These are phyloP conservation scores for Cataglyphis cursor DNA, from an alignment of 2,888 invertebrate genomes.

Conservation along the genomic window DNA sequence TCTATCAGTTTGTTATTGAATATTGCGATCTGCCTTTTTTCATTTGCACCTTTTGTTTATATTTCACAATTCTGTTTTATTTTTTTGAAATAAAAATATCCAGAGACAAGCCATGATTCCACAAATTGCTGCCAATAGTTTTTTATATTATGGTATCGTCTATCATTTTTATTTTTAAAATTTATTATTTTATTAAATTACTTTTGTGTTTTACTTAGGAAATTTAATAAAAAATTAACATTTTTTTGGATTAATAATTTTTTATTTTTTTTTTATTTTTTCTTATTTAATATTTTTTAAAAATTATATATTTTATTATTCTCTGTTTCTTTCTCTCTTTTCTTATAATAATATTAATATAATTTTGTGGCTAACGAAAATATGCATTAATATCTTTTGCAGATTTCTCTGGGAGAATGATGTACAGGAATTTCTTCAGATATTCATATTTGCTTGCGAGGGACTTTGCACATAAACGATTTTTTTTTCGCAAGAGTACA, in stretches of 20 bases:
- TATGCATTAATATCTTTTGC: not conserved
- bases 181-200: not conserved
- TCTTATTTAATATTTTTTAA: not conserved
- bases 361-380: not conserved
- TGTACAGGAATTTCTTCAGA: not conserved
- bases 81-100: conserved; percentile 3
- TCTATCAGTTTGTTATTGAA: conserved; percentile 15
- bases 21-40: conserved; percentile 52
- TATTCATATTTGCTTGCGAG: not conserved
- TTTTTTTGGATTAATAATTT: not conserved
- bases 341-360: not conserved
- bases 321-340: not conserved
- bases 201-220: not conserved
- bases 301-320: not conserved
- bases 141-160: not conserved
- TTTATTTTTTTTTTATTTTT: not conserved
- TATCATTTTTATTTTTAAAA: not conserved
- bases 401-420: not conserved
- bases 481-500: conserved; percentile 18
- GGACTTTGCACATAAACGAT: not conserved
- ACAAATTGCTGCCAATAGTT: not conserved
- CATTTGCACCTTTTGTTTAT: conserved; percentile 15
- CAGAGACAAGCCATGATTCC: not conserved
- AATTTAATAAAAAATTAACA: not conserved
- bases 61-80: conserved; percentile 47